Evolutionary conservation across 2,797 vertebrate species (phyloP).

Genomic region (Micrastur ruficollis): DNA sequence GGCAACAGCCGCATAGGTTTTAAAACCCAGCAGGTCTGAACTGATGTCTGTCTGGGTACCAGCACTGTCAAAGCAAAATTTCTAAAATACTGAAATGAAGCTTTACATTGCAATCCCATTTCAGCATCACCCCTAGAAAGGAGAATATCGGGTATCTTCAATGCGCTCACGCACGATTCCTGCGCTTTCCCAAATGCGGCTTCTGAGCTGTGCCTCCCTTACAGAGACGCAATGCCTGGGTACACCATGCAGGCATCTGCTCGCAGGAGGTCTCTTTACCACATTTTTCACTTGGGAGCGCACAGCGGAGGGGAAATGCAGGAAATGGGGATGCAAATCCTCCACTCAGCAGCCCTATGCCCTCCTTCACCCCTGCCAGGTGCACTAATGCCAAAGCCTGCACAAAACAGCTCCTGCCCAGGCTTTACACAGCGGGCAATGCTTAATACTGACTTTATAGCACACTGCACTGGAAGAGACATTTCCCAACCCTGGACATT

Average conservation of each 20-base stretch:
- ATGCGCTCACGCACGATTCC: background rate
- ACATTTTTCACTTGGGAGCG: background rate
- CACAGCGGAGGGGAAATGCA: background rate
- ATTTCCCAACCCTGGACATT: background rate
- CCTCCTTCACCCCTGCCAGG: background rate
- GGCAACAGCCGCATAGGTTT: background rate
- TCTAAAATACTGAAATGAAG: background rate
- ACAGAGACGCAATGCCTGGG: rapidly evolving
- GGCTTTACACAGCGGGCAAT: background rate
- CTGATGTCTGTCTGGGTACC: background rate
- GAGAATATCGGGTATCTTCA: background rate
- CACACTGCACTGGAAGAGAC: background rate
- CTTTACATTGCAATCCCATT: background rate
- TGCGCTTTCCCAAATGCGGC: too few species aligned
- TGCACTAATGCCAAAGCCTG: background rate
- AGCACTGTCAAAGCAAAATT: background rate
- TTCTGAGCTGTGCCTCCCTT: background rate
- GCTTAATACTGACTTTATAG: background rate
- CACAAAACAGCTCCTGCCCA: background rate
- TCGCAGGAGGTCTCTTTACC: background rate
- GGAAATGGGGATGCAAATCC: background rate
- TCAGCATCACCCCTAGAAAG: background rate
- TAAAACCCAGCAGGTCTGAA: background rate
- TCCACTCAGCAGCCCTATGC: background rate
- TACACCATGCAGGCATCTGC: rapidly evolving